Percentiles rank a stretch among this genome's conserved stretches.
Evolutionary conservation across 2,797 vertebrate species (phyloP).

Genomic region (Hephaestus fuliginosus): DNA sequence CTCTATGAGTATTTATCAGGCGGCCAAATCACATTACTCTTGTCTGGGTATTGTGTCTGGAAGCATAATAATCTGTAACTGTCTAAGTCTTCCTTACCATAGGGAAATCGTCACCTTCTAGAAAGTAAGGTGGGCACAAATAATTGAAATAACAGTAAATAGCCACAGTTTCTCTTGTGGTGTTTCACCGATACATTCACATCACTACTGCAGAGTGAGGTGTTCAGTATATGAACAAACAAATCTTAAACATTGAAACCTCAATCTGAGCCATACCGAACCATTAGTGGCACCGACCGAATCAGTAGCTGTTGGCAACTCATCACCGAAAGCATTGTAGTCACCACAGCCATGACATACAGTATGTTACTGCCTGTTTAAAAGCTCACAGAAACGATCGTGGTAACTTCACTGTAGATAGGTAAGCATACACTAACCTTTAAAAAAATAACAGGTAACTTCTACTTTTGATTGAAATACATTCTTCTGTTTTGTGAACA

Average conservation of each 20-base stretch:
- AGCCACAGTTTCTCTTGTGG: background rate
- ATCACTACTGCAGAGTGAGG: background rate
- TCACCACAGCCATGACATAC: background rate
- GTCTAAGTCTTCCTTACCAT: constrained; percentile 39
- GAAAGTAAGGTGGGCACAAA: constrained; percentile 7
- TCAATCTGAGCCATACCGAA: background rate
- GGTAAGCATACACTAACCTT: no score
- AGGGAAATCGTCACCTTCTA: constrained; percentile 16
- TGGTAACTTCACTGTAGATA: background rate
- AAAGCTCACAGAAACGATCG: background rate
- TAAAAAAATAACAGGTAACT: no score
- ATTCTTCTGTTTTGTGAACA: background rate
- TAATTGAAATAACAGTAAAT: background rate
- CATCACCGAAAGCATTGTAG: background rate
- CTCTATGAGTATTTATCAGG: constrained; percentile 63
- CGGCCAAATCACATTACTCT: constrained; percentile 74
- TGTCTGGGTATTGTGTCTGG: constrained; percentile 75
- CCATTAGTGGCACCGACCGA: background rate
- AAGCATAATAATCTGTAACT: constrained; percentile 64
- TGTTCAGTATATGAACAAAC: background rate
- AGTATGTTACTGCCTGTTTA: background rate
- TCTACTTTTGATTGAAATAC: background rate
- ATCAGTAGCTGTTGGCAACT: background rate
- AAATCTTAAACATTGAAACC: constrained; percentile 8
- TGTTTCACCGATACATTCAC: background rate